Evolutionary conservation across 2,113 vertebrate species (phyloP), one percentile per base, ranked within the genome.

Genomic region (Gymnobelideus leadbeateri): DNA sequence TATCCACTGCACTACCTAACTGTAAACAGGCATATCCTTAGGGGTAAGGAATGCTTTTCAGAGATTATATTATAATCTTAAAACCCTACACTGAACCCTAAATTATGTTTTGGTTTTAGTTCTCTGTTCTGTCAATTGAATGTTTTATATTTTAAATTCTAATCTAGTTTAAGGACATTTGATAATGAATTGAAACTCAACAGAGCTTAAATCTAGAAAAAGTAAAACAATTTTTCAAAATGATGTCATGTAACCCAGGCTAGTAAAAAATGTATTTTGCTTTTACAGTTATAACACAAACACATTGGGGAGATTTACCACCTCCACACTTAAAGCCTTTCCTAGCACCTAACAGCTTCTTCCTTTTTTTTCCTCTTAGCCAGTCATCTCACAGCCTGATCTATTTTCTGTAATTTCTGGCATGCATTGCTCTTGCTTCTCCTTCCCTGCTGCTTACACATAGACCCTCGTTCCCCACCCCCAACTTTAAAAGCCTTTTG

Each of bases 91-190:
- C 28, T 31, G 31, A 61, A 11, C 91, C 54, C 95, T 92, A 57
- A 96, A 92, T 52, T 92, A 51, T 52, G 49, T 57, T 95, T 50
- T 92, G 77, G 55, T 93, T 94, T 94, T 90, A 46, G 55, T 96
- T 92, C 95, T 95, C 89, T 93, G 51, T 94, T 93, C 93, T 94
- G 97, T 97, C 91, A 94, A 92, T 84, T 96, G 57, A 61, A 91
- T 92, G 90, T 95, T 95, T 96, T 92, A 46, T 91, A 50, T 91
- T 96, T 96, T 68, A 89, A 52, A 92, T 94, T 94, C 90, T 91
- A 91, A 68, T 89, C n/a, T 92, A 94, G 91, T n/a, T 90, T 92
- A 90, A 91, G 28, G 46, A 24, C 12, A 92, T 57, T 91, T 89
- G 51, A 61, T 77, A 53, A 43, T 95, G 51, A 46, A 90, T 54